Percentiles rank a stretch among this genome's conserved stretches.
phyloP scores from a whole-genome alignment of 2,797 vertebrate species.

The Pempheris klunzingeri region DNA sequence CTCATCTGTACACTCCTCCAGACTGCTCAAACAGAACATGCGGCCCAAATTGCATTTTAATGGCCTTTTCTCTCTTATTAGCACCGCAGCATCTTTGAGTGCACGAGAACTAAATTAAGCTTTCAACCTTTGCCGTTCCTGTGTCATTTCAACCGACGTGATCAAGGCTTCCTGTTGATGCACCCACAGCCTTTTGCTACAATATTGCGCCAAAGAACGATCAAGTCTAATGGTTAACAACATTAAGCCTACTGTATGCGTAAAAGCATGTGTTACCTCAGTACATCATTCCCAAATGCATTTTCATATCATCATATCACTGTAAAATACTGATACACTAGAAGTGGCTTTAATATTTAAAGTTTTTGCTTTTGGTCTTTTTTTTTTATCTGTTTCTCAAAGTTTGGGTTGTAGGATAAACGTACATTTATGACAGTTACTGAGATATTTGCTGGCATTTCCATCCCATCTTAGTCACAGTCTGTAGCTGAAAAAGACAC shows the following conservation, averaged over 20 bases:
- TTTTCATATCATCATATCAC: background rate
- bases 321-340: background rate
- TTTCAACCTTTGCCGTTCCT: slow-evolving; percentile 69
- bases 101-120: slow-evolving; percentile 62
- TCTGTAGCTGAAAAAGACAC: slow-evolving; percentile 2
- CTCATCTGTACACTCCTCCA: slow-evolving; percentile 72
- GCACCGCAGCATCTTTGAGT: slow-evolving; percentile 43
- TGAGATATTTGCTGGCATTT: background rate
- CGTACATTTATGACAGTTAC: no score
- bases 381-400: background rate
- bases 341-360: background rate
- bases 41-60: slow-evolving; percentile 83
- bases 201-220: background rate
- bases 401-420: no score
- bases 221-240: background rate
- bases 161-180: slow-evolving; percentile 45
- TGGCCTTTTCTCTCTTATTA: slow-evolving; percentile 78
- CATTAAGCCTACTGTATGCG: slow-evolving; percentile 12
- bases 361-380: background rate
- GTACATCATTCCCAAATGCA: background rate
- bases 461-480: background rate
- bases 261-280: background rate
- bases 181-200: background rate
- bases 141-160: slow-evolving; percentile 56
- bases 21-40: slow-evolving; percentile 73